Conservation (phyloP, 2,797 vertebrate species). For the Molossus alvarezi region DNA sequence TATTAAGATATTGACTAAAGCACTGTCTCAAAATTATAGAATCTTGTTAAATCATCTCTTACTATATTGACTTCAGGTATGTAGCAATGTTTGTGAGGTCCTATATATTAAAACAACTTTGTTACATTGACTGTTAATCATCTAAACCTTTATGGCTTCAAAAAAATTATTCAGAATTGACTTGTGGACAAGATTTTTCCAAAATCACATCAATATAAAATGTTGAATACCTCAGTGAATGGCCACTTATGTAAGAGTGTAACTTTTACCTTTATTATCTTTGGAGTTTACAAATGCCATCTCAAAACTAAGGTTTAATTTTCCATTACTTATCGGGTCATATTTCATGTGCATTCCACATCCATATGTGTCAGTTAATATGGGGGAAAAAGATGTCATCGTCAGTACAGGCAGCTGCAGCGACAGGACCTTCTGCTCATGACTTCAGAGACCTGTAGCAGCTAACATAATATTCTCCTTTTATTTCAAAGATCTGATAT, state of each 20-base stretch:
- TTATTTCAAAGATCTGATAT: background rate
- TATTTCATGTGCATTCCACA: background rate
- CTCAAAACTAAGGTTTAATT: slow-evolving; percentile 13
- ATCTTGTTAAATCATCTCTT: background rate
- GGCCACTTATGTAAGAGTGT: background rate
- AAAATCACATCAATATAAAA: slow-evolving; percentile 23
- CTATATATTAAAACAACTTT: background rate
- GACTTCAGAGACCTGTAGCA: background rate
- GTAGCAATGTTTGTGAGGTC: background rate
- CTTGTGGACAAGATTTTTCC: background rate
- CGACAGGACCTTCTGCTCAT: background rate
- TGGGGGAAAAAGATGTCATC: background rate
- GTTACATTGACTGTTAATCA: background rate
- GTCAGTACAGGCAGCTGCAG: background rate
- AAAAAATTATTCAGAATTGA: background rate
- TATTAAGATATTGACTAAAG: slow-evolving; percentile 13
- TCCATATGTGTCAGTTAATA: background rate
- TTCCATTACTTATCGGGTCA: background rate
- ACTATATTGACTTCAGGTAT: background rate
- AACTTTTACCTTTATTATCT: slow-evolving; percentile 18
- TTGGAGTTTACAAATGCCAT: background rate
- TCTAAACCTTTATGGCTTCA: background rate
- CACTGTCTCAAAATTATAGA: slow-evolving; percentile 26
- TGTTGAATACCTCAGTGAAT: background rate
- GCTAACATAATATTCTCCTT: background rate